Conservation (phyloP, 2,113 vertebrate genomes). For the Phylloscopus whistleri region DNA sequence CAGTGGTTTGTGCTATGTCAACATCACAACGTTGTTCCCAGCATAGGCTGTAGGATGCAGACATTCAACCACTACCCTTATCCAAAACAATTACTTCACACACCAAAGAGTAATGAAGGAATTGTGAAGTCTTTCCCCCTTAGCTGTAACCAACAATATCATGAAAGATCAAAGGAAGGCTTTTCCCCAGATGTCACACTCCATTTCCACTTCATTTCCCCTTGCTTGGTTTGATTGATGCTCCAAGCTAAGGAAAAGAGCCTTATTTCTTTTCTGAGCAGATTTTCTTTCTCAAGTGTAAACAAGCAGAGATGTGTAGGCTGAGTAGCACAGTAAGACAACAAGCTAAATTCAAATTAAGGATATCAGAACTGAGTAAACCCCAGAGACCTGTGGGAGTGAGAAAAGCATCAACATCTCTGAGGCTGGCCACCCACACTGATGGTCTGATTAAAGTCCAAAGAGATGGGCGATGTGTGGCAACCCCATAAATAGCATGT, state of each 20-base stretch:
- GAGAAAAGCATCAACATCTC: neutral
- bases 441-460: neutral
- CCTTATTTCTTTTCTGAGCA: neutral
- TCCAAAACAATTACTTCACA: neutral
- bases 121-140: neutral
- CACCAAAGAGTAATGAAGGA: neutral
- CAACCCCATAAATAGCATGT: neutral
- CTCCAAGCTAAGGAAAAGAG: neutral
- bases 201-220: constrained; percentile 44
- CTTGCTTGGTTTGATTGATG: neutral
- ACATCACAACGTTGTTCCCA: neutral
- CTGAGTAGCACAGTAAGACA: neutral
- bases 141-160: constrained; percentile 1
- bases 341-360: neutral
- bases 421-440: neutral
- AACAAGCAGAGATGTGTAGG: neutral
- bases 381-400: neutral
- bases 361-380: neutral
- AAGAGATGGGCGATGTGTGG: neutral
- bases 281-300: constrained; percentile 15
- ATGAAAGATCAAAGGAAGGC: constrained; percentile 4
- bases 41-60: neutral
- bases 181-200: constrained; percentile 7
- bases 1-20: neutral
- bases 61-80: neutral